Evolutionary conservation across 1,140 invertebrate genomes (phyloP).

Genomic region (Drosophila lini): DNA sequence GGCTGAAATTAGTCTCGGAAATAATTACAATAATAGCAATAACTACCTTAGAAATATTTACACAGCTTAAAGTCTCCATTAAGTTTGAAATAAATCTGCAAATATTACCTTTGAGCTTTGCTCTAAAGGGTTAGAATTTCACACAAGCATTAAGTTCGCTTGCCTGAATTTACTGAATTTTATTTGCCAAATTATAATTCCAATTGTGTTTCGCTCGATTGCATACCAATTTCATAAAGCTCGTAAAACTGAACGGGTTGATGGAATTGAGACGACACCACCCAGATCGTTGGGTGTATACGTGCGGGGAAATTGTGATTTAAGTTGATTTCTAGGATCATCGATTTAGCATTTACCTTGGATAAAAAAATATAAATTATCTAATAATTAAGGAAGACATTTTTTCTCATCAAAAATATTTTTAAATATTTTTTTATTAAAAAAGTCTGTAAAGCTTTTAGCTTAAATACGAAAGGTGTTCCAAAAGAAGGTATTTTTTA

Average conservation of each 20-base stretch:
- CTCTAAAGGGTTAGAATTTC: not conserved
- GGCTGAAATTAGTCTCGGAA: not conserved
- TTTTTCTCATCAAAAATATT: not conserved
- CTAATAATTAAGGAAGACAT: not conserved
- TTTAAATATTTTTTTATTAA: too few relatives aligned
- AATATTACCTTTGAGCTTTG: constrained; percentile 7
- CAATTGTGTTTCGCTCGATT: constrained; percentile 34
- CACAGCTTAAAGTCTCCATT: not conserved
- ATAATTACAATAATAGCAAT: not conserved
- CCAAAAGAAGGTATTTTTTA: too few relatives aligned
- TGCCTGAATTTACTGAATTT: constrained; percentile 25
- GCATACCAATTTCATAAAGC: constrained; percentile 62
- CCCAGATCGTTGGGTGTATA: constrained; percentile 28
- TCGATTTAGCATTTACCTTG: not conserved
- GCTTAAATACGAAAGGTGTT: not conserved
- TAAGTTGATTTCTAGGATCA: not conserved
- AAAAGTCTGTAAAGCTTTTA: not conserved
- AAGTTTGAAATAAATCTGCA: not conserved
- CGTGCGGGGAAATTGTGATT: constrained; percentile 31
- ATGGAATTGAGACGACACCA: constrained; percentile 13
- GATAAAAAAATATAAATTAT: too few relatives aligned
- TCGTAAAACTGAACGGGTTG: constrained; percentile 22
- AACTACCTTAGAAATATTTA: not conserved
- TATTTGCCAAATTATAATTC: constrained; percentile 69
- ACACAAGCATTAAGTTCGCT: not conserved